Percentiles rank a stretch among this genome's conserved stretches.
These are phyloP conservation scores for Drosophila elegans DNA, from an alignment of 1,140 invertebrate species.

Conservation along the genomic window DNA sequence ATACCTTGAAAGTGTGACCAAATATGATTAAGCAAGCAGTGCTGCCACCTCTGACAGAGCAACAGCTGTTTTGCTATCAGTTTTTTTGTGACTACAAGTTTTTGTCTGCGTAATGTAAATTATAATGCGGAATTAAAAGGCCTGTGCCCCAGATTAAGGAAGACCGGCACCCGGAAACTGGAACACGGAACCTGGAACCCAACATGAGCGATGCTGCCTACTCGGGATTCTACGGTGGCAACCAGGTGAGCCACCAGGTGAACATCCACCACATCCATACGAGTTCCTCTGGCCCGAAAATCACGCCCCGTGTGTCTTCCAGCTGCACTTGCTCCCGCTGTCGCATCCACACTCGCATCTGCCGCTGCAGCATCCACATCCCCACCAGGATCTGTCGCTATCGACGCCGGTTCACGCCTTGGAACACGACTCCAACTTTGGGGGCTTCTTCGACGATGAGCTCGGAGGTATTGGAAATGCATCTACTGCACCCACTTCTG, in stretches of 20 bases:
- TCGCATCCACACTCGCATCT: conserved; percentile 25
- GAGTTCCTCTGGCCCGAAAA: conserved; percentile 30
- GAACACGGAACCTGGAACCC: conserved; percentile 7
- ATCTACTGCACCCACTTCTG: not conserved
- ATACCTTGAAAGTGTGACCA: not conserved
- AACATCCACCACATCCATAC: no score
- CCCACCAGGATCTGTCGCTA: conserved; percentile 59
- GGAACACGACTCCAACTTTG: conserved; percentile 62
- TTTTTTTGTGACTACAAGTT: conserved; percentile 16
- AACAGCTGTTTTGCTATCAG: conserved; percentile 34
- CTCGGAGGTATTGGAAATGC: conserved; percentile 14
- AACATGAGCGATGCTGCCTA: conserved; percentile 69
- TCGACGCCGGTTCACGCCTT: conserved; percentile 65
- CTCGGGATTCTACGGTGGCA: conserved; percentile 49
- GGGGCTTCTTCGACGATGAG: conserved; percentile 64
- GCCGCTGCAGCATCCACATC: conserved; percentile 9
- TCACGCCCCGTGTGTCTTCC: conserved; percentile 46
- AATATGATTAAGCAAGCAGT: no score
- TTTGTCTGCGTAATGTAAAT: conserved; percentile 41
- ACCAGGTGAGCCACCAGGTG: conserved; percentile 56
- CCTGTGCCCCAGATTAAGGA: conserved; percentile 9
- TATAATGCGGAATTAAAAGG: conserved; percentile 38
- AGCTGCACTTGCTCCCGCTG: conserved; percentile 36
- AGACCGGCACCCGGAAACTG: conserved; percentile 15
- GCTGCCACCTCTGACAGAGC: not conserved